A percentile compares a stretch with the other conserved stretches of the same genome.
Evolutionary conservation across 2,797 vertebrate genomes (phyloP).

Genomic region (Mycteria americana): DNA sequence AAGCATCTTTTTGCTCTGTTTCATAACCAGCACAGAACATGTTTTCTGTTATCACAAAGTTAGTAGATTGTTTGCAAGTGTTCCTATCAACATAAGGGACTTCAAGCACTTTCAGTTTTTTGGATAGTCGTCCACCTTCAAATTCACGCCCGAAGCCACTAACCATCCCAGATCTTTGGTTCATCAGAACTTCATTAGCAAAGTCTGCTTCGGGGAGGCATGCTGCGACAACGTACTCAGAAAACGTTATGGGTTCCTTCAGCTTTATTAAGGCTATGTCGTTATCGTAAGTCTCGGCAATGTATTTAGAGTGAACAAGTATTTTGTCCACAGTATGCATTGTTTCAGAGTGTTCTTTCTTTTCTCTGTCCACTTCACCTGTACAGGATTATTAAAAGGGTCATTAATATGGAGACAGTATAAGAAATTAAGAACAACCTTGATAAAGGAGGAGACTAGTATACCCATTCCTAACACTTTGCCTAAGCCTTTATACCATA

Average conservation of each 20-base stretch:
- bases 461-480: not conserved
- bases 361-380: constrained; percentile 84
- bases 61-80: constrained; percentile 85
- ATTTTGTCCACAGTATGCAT: constrained; percentile 72
- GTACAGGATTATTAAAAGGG: constrained; percentile 3
- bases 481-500: not conserved
- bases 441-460: not conserved
- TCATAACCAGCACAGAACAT: constrained; percentile 97
- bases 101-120: constrained; percentile 79
- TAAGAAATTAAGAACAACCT: not conserved
- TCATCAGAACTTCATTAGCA: constrained; percentile 89
- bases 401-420: not conserved
- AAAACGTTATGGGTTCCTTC: constrained; percentile 80
- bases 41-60: constrained; percentile 76
- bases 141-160: constrained; percentile 89
- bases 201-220: constrained; percentile 87
- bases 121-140: constrained; percentile 76
- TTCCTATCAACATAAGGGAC: constrained; percentile 85
- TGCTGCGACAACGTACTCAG: constrained; percentile 80
- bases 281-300: constrained; percentile 79
- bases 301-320: constrained; percentile 79
- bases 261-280: constrained; percentile 92
- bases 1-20: constrained; percentile 80
- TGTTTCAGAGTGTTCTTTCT: constrained; percentile 70
- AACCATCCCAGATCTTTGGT: constrained; percentile 74